Percentiles rank a stretch among this genome's conserved stretches.
Conservation (phyloP, 2,797 vertebrate species). For the Percopsis omiscomaycus region DNA sequence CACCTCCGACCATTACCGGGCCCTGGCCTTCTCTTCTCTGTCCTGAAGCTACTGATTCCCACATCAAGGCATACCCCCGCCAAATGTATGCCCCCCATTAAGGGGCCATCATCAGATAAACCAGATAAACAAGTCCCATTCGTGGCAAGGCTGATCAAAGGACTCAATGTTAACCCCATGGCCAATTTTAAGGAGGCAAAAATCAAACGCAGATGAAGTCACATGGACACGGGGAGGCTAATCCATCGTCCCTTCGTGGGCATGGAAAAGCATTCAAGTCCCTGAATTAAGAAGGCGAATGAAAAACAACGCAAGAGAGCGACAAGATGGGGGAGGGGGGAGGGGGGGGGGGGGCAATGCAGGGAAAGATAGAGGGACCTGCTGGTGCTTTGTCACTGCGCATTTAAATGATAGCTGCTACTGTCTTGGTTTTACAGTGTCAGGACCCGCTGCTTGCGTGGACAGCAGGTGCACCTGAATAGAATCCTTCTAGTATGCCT, state of each 20-base stretch:
- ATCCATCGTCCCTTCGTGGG: conserved; percentile 60
- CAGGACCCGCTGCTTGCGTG: conserved; percentile 2
- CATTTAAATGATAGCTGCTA: neutral
- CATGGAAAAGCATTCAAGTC: conserved; percentile 35
- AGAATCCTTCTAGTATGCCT: conserved; percentile 4
- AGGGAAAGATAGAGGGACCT: too few species aligned
- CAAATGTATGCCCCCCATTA: conserved; percentile 68
- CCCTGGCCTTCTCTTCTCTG: conserved; percentile 60
- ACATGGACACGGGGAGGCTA: conserved; percentile 53
- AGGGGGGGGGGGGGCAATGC: neutral
- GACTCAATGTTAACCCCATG: conserved; percentile 67
- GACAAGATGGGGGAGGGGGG: conserved; percentile 10
- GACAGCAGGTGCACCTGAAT: conserved; percentile 46
- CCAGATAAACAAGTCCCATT: conserved; percentile 81
- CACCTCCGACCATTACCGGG: conserved; percentile 69
- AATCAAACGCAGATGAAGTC: conserved; percentile 79
- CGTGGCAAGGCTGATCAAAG: conserved; percentile 79
- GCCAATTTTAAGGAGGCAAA: conserved; percentile 74
- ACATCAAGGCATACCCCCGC: conserved; percentile 74
- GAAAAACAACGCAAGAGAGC: conserved; percentile 27
- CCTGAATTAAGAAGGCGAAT: conserved; percentile 34
- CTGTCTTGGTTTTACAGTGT: neutral
- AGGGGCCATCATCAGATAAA: conserved; percentile 80
- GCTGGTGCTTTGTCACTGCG: too few species aligned
- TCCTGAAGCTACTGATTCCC: conserved; percentile 69